These are phyloP conservation scores for Spinus pinus DNA, from an alignment of 2,797 vertebrate species.

Conservation along the genomic window DNA sequence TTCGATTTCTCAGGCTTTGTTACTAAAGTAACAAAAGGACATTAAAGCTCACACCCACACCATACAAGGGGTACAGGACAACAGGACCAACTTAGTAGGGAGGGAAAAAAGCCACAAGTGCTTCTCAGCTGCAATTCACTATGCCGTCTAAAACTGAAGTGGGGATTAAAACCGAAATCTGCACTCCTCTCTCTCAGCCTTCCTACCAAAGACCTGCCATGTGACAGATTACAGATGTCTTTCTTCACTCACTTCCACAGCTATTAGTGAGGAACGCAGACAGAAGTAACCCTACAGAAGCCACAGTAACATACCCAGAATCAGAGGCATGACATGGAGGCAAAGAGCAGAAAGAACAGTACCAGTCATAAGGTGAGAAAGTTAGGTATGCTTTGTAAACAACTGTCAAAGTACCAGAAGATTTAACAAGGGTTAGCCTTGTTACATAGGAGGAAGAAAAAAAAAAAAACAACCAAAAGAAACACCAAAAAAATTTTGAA, in stretches of 20 bases:
- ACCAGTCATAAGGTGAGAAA: not conserved
- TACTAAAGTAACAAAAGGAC: not conserved
- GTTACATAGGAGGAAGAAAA: not conserved
- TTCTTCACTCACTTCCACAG: not conserved
- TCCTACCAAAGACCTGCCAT: not conserved
- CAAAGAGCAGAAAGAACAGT: not conserved
- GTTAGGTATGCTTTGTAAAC: not conserved
- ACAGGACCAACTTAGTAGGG: not conserved
- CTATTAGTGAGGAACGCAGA: not conserved
- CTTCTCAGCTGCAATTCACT: not conserved
- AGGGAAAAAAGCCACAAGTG: not conserved
- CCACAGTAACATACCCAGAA: not conserved
- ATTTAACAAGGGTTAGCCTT: not conserved
- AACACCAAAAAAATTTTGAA: not conserved
- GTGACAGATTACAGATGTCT: not conserved
- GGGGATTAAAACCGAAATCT: not conserved
- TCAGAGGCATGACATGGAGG: not conserved
- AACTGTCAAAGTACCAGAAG: not conserved
- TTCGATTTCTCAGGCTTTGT: not conserved
- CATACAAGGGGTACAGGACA: not conserved
- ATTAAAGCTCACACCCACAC: not conserved
- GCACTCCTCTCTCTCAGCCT: not conserved
- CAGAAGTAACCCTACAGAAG: not conserved
- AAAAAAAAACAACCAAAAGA: not conserved
- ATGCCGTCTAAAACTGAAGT: not conserved